A percentile compares a stretch with the other conserved stretches of the same genome.
phyloP scores from a whole-genome alignment of 2,888 invertebrate genomes.

The Caenorhabditis sulstoni region DNA sequence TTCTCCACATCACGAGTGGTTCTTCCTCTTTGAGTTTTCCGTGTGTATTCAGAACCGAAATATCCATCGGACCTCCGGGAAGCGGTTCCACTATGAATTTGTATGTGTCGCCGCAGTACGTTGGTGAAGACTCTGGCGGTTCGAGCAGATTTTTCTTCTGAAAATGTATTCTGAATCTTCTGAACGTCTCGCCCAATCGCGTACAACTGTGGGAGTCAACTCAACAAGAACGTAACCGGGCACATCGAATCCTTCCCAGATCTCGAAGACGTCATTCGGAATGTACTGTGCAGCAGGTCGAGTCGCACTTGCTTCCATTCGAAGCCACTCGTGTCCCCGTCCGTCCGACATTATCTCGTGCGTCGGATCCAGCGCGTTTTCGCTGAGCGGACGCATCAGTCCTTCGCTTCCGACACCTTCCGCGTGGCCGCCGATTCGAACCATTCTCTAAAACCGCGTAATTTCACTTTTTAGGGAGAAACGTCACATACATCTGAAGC shows the following conservation, averaged over 20 bases:
- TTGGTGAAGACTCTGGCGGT: too few species aligned
- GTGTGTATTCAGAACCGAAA: neutral
- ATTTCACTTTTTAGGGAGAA: neutral
- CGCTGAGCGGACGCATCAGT: neutral
- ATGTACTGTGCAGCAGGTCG: too few species aligned
- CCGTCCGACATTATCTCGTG: neutral
- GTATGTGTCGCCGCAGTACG: too few species aligned
- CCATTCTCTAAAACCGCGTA: slow-evolving; percentile 33
- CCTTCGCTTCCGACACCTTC: neutral
- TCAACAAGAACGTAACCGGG: too few species aligned
- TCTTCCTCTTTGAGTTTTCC: neutral
- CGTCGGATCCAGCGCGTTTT: neutral
- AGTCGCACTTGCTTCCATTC: neutral
- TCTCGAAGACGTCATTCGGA: too few species aligned
- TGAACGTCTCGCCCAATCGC: too few species aligned
- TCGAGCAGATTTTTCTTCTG: too few species aligned
- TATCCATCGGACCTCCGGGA: neutral
- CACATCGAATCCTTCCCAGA: too few species aligned
- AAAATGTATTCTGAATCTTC: too few species aligned
- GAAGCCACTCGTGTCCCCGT: slow-evolving; percentile 16
- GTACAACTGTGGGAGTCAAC: too few species aligned
- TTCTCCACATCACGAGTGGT: slow-evolving; percentile 31
- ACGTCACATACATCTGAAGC: slow-evolving; percentile 15
- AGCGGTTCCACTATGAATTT: neutral
- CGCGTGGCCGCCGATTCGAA: slow-evolving; percentile 31